These are phyloP conservation scores for Herpailurus yagouaroundi DNA, from an alignment of 2,113 vertebrate genomes.

Conservation along the genomic window DNA sequence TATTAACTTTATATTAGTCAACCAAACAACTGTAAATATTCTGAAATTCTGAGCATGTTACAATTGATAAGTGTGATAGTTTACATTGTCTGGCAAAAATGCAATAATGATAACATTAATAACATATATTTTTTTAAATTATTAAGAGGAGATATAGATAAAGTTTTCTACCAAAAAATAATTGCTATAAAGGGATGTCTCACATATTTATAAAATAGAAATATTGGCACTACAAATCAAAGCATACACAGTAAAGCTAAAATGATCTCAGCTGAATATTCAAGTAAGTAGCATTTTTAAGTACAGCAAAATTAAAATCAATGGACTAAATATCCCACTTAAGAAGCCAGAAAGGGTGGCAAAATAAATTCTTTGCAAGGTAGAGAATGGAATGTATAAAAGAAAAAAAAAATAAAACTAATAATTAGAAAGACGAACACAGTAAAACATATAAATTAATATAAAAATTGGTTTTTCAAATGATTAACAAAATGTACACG, in stretches of 20 bases:
- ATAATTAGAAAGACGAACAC: not conserved
- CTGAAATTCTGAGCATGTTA: not conserved
- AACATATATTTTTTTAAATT: not conserved
- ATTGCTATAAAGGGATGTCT: not conserved
- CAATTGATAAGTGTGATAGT: not conserved
- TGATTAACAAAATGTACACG: not conserved
- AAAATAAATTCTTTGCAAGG: not conserved
- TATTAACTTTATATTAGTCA: not conserved
- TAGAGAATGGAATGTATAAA: conserved; percentile 5
- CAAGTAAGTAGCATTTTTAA: not conserved
- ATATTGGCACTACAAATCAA: not conserved
- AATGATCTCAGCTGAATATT: not conserved
- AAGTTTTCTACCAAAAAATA: not conserved
- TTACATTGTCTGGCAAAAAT: not conserved
- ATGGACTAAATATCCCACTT: not conserved
- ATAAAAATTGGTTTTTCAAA: not conserved
- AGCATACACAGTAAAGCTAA: not conserved
- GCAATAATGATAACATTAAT: not conserved
- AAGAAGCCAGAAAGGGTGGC: not conserved
- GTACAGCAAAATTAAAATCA: not conserved
- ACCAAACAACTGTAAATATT: not conserved
- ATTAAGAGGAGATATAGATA: not conserved
- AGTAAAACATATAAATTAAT: not conserved
- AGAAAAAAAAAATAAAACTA: not conserved
- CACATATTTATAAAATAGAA: not conserved